Evolutionary conservation across 2,888 invertebrate genomes (phyloP), one percentile per base, ranked within the genome.

Genomic region (Napeogenes sylphis): DNA sequence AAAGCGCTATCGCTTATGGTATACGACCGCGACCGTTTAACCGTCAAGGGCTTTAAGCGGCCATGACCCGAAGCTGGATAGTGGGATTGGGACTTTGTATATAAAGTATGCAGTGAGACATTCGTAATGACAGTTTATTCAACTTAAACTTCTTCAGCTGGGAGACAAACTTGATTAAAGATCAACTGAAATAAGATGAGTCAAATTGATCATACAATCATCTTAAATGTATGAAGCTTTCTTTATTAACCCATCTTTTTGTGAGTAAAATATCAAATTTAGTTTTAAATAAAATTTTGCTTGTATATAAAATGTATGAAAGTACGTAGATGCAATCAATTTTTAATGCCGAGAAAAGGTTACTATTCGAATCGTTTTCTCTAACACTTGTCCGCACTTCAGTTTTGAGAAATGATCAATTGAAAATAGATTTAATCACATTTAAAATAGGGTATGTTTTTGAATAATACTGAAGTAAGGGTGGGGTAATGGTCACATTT

Each of bases 31-130:
- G 69, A 72, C 81, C 80, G 79, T 82, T 87, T 83, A 80, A 80
- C 81, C 84, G 87, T 89, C 90, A 89, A 90, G 89, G 90, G 89
- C 89, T 80, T 85, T 83, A 87, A 86, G 89, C 88, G 89, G 87
- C 90, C 90, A 83, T 90, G 90, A 90, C 90, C 89, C 85, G 82
- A 64, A 83, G 80, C 75, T 64, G 70, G 70, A 71, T 72, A 73
- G 67, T 75, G 74, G 62, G 71, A 82, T 83, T 81, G 79, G 76
- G 80, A 65, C 61, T 63, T 59, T 65, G 67, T 35, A 35, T 35
- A 35, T 35, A 35, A 6, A 5, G 6, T 35, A 62, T 42, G 8
- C 42, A 64, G 62, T 70, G 68, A 73, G 67, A 68, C 68, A 70
- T 63, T 64, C 67, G 68, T 72, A 69, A 75, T 72, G 74, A 75